Conservation (phyloP, 2,888 invertebrate genomes). For the Molanna angustata region DNA sequence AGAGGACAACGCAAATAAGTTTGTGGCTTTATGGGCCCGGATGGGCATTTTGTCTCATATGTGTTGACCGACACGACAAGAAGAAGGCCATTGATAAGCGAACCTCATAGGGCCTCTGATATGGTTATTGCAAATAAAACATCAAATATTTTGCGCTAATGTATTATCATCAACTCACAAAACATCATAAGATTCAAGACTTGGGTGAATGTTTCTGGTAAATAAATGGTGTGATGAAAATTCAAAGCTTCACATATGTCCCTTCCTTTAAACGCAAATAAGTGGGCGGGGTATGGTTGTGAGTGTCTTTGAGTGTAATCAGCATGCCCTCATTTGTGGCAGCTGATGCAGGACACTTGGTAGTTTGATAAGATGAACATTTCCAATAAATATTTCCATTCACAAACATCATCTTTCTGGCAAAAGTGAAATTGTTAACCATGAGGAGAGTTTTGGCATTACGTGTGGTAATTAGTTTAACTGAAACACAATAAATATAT, state of each 20-base stretch:
- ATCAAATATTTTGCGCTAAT: too few relatives aligned
- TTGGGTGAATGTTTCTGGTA: too few relatives aligned
- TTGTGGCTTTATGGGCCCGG: too few relatives aligned
- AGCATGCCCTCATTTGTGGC: neutral
- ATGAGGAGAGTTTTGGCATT: conserved; percentile 4
- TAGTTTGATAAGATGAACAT: conserved; percentile 3
- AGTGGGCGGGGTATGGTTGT: conserved; percentile 8
- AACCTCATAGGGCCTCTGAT: too few relatives aligned
- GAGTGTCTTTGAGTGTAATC: neutral
- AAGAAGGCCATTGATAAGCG: too few relatives aligned
- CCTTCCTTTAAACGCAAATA: neutral
- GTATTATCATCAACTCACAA: too few relatives aligned
- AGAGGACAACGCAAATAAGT: too few relatives aligned
- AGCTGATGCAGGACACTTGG: conserved; percentile 1
- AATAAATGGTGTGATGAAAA: too few relatives aligned
- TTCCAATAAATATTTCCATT: neutral
- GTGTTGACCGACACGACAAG: too few relatives aligned
- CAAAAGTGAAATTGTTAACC: conserved; percentile 6
- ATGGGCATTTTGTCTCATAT: too few relatives aligned
- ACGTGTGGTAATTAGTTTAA: conserved; percentile 1
- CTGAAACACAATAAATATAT: conserved; percentile 1
- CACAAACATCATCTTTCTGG: neutral
- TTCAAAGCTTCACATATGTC: neutral
- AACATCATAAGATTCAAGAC: too few relatives aligned
- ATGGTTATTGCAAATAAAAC: too few relatives aligned